phyloP scores from a whole-genome alignment of 1,140 invertebrate species.

The Cherax quadricarinatus region DNA sequence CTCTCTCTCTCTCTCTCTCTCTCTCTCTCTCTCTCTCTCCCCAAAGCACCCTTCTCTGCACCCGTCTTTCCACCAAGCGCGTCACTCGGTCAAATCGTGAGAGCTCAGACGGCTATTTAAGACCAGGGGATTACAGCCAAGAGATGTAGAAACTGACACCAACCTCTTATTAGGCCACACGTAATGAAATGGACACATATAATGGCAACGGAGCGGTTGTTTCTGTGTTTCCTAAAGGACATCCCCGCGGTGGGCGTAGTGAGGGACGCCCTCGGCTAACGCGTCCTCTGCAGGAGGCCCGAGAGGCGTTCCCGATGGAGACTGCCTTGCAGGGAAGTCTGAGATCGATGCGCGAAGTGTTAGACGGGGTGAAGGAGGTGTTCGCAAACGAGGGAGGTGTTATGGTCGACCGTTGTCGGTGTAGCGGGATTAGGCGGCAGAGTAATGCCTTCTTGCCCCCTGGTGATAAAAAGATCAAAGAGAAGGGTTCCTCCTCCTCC shows the following conservation, averaged over 20 bases:
- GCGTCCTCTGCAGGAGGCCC: too few relatives aligned
- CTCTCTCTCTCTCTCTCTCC: neutral
- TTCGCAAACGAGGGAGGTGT: too few relatives aligned
- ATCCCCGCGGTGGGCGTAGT: neutral
- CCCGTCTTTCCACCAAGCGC: slow-evolving; percentile 32
- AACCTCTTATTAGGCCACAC: slow-evolving; percentile 59
- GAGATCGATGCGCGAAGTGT: too few relatives aligned
- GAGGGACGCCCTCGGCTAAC: too few relatives aligned
- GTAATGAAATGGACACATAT: slow-evolving; percentile 70
- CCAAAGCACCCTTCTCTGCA: neutral
- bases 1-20: neutral
- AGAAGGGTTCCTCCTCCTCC: slow-evolving; percentile 59
- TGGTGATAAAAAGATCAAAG: slow-evolving; percentile 65
- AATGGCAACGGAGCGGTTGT: slow-evolving; percentile 57
- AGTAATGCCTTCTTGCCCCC: slow-evolving; percentile 38
- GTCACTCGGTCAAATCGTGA: slow-evolving; percentile 62
- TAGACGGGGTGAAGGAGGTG: too few relatives aligned
- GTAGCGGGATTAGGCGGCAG: neutral
- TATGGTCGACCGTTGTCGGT: too few relatives aligned
- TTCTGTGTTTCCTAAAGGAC: slow-evolving; percentile 50
- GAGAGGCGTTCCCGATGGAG: too few relatives aligned
- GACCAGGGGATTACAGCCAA: slow-evolving; percentile 57
- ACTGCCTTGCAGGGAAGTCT: too few relatives aligned
- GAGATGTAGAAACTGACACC: slow-evolving; percentile 65
- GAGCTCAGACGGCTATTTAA: slow-evolving; percentile 68